Evolutionary conservation across 2,888 invertebrate species (phyloP).

Genomic region (Folsomia candida): DNA sequence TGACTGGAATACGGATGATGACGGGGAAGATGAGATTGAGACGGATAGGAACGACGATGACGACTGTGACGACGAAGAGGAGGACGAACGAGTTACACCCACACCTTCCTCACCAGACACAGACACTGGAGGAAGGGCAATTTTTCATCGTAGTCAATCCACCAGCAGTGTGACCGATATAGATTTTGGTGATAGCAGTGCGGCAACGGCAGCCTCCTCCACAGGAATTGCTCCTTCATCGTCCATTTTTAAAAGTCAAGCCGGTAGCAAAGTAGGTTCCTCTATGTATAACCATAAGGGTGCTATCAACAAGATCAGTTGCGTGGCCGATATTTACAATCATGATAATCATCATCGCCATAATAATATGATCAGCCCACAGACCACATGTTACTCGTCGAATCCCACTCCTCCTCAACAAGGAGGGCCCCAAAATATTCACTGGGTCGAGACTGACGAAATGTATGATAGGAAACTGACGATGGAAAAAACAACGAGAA

Average conservation of each 20-base stretch:
- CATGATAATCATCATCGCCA: slow-evolving; percentile 27
- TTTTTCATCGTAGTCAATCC: slow-evolving; percentile 31
- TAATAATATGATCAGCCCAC: slow-evolving; percentile 41
- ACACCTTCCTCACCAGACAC: slow-evolving; percentile 46
- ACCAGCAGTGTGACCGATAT: slow-evolving; percentile 39
- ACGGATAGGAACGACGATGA: slow-evolving; percentile 26
- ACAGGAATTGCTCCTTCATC: slow-evolving; percentile 28
- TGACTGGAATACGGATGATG: slow-evolving; percentile 49
- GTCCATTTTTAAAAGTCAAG: slow-evolving; percentile 23
- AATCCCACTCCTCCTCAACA: slow-evolving; percentile 3
- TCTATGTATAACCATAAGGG: slow-evolving; percentile 25
- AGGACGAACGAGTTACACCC: slow-evolving; percentile 43
- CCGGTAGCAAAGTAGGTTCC: no score
- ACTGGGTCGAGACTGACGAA: no score
- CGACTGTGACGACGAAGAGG: slow-evolving; percentile 27
- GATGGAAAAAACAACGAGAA: not conserved
- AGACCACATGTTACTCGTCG: slow-evolving; percentile 29
- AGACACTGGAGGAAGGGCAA: slow-evolving; percentile 28
- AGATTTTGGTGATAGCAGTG: slow-evolving; percentile 39
- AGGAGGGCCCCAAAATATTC: no score
- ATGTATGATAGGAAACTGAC: not conserved
- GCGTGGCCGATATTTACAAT: no score
- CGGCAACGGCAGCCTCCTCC: slow-evolving; percentile 31
- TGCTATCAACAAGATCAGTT: slow-evolving; percentile 26
- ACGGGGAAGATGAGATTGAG: slow-evolving; percentile 40